These are phyloP conservation scores for Neotragus moschatus DNA, from an alignment of 2,113 vertebrate genomes.

Conservation along the genomic window DNA sequence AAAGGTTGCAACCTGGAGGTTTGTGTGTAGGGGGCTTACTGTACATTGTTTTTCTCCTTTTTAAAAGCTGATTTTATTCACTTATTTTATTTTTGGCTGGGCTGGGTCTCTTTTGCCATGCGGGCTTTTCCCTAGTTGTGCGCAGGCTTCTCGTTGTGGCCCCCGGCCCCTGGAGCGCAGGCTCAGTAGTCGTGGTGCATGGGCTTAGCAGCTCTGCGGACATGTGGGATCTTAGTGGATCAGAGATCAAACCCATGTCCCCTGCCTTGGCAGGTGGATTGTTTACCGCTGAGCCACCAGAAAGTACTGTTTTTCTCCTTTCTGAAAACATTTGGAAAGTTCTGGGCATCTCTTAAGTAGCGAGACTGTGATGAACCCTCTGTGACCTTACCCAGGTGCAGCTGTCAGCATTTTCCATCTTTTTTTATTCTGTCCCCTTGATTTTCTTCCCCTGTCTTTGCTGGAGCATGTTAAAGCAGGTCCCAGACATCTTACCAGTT, in stretches of 20 bases:
- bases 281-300: background rate
- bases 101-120: background rate
- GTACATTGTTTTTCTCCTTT: background rate
- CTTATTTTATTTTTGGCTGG: background rate
- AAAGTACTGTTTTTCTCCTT: background rate
- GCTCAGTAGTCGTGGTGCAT: background rate
- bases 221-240: background rate
- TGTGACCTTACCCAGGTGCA: accelerated
- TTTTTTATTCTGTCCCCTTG: background rate
- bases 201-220: background rate
- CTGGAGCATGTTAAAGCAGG: background rate
- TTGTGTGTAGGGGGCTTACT: background rate
- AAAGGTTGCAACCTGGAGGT: background rate
- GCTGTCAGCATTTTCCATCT: background rate
- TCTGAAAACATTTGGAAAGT: background rate
- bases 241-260: background rate
- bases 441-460: background rate
- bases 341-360: accelerated
- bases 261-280: background rate
- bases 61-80: background rate
- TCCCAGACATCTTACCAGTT: background rate
- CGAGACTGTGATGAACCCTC: accelerated
- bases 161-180: background rate
- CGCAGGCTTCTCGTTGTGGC: background rate
- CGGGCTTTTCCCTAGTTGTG: background rate